Base-by-base conservation (phyloP, 2,888 invertebrate genomes). In the Xestia ashworthii region DNA sequence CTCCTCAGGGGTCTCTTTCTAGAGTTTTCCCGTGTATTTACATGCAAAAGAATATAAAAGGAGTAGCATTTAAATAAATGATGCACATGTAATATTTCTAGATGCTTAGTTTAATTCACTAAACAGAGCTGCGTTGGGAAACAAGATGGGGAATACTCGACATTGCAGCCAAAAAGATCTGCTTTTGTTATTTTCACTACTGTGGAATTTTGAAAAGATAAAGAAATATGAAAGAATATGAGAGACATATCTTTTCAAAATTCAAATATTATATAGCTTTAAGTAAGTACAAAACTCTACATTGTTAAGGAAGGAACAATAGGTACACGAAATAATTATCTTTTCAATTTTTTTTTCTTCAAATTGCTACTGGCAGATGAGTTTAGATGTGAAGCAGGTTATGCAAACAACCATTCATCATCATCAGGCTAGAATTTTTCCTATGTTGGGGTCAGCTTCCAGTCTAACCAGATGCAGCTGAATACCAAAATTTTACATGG, bases 21-120 rank as follows among this genome's bases (percentile, higher is more conserved):
- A 71, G 67, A 62, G 64, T 58, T 71, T 78, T 62, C 25, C 46
- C 22, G 46, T 66, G 32, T 16, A n/a, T 14, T 76, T 38, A 60
- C 48, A 50, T 67, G 53, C 16, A 67, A 46, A 71, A 71, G 22
- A 46, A 62, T 50, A 53, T 22, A 69, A 69, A 77, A 25, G 3
- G 14, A 32, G 50, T 14, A 5, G 5, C 8, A 60, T 76, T 76
- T 70, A 67, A 67, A 55, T 55, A 48, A 16, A 67, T 64, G 32
- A 48, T 58, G 55, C 19, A 22, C 53, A 65, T 65, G 14, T 78
- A 19, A 46, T 46, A 53, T 64, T 48, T 19, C 8, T 1, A 22
- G 14, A 44, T 65, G 55, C 9, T 65, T 22, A 44, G n/a, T 71
- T 48, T 68, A 64, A 62, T 71, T 71, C 50, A 55, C 16, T 25